A percentile compares a stretch with the other conserved stretches of the same genome.
Evolutionary conservation across 2,113 vertebrate species (phyloP).

Genomic region (Zosterops borbonicus): DNA sequence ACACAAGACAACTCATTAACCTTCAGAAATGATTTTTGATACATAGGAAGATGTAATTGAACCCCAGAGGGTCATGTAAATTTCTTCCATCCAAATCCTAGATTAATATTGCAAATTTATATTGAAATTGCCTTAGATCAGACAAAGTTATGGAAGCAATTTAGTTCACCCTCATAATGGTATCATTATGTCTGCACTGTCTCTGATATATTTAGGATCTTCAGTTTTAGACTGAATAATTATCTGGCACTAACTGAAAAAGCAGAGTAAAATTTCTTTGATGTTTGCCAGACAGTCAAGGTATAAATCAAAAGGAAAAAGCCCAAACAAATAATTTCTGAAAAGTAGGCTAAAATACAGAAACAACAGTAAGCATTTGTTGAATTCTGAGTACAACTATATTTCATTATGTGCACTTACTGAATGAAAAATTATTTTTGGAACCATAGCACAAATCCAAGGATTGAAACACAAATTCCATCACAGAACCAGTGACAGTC

Average conservation of each 20-base stretch:
- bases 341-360: neutral
- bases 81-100: neutral
- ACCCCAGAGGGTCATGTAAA: neutral
- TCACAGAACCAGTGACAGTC: neutral
- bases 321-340: neutral
- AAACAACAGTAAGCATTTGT: neutral
- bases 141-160: neutral
- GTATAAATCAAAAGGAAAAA: constrained; percentile 1
- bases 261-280: neutral
- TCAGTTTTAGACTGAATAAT: neutral
- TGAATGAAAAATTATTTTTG: neutral
- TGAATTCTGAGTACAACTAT: neutral
- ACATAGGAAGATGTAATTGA: neutral
- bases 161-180: neutral
- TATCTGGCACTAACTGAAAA: neutral
- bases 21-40: neutral
- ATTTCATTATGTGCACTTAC: neutral
- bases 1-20: neutral
- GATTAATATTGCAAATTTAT: constrained; percentile 12
- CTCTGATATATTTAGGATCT: neutral
- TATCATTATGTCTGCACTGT: neutral
- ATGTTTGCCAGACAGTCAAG: neutral
- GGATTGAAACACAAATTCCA: neutral
- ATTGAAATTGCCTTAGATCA: neutral
- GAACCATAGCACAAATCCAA: neutral